Base-by-base conservation (phyloP, 2,888 invertebrate genomes). In the Cerastis rubricosa region DNA sequence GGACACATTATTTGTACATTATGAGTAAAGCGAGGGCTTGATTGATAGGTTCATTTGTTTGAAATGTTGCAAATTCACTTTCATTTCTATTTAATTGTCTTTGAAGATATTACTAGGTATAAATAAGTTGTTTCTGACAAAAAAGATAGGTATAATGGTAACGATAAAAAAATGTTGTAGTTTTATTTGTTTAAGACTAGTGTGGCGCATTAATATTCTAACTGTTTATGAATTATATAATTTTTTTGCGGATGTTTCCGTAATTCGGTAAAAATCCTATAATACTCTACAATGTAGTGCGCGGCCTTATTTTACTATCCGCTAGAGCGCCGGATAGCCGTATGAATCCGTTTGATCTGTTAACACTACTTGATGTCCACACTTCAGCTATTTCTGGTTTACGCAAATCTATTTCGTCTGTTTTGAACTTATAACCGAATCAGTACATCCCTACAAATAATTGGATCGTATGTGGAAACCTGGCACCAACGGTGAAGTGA, bases 271-370 rank as follows among this genome's bases (percentile, higher is more conserved):
- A 14, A 35, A 71, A 71, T 71, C 25, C 14, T 40, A 40, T 14
- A 17, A 45, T 19, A 70, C 12, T n/a, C n/a, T 70, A 35, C 17
- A 14, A 40, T 12, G 25, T 12, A 17, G 22, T 51, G 11, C 19
- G 22, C n/a, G n/a, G 35, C 8, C 25, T 73, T 72, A 47, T 49
- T 49, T 47, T 73, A 25, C 7, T 25, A 29, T 73, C 4, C 8
- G 6, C 5, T n/a, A 4, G 7, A 3, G 47, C 40, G 49, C 17
- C 22, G 1, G 17, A 40, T 49, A 73, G 25, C 22, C 19, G 40
- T 40, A 14, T n/a, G 35, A 73, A 51, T 73, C 40, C 11, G 29
- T 74, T 73, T 51, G n/a, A 51, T 71, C 49, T 40, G 9, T 35
- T 19, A 2, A 17, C 7, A 66, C 11, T 11, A 22, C 22, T n/a